Conservation (phyloP, 1,140 invertebrate species). For the Drosophila parabipectinata region DNA sequence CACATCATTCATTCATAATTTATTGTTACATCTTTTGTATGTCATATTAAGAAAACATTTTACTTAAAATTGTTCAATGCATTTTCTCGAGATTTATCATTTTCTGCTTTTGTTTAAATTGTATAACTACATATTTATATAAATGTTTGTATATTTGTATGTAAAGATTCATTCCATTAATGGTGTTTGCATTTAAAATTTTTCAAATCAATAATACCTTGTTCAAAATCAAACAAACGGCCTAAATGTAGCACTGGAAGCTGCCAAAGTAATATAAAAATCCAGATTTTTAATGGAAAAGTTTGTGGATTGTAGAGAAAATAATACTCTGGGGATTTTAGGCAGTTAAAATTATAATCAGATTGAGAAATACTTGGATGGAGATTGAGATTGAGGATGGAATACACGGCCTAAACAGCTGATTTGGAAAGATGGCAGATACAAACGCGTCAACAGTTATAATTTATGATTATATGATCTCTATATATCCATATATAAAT, state of each 20-base stretch:
- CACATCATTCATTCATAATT: constrained; percentile 40
- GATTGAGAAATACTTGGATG: constrained; percentile 60
- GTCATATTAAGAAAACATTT: constrained; percentile 55
- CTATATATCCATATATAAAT: constrained; percentile 57
- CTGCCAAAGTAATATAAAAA: constrained; percentile 41
- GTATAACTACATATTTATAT: constrained; percentile 68
- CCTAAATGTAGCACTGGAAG: constrained; percentile 64
- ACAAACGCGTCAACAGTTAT: constrained; percentile 32
- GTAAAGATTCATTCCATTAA: constrained; percentile 54
- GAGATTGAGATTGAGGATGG: constrained; percentile 40
- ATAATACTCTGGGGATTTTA: constrained; percentile 65
- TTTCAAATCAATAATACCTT: constrained; percentile 33
- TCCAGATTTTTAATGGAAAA: constrained; percentile 15
- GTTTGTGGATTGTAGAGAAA: constrained; percentile 21
- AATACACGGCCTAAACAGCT: constrained; percentile 21
- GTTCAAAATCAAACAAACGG: constrained; percentile 28
- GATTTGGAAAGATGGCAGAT: constrained; percentile 48
- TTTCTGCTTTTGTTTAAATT: constrained; percentile 45
- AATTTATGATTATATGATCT: constrained; percentile 43
- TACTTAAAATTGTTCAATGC: constrained; percentile 79
- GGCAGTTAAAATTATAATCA: constrained; percentile 48
- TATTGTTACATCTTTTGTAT: constrained; percentile 38
- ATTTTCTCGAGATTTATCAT: constrained; percentile 66
- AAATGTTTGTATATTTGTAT: constrained; percentile 58
- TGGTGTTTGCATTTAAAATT: constrained; percentile 14